Base-by-base conservation (phyloP, 2,113 vertebrate species). In the Amia ocellicauda region DNA sequence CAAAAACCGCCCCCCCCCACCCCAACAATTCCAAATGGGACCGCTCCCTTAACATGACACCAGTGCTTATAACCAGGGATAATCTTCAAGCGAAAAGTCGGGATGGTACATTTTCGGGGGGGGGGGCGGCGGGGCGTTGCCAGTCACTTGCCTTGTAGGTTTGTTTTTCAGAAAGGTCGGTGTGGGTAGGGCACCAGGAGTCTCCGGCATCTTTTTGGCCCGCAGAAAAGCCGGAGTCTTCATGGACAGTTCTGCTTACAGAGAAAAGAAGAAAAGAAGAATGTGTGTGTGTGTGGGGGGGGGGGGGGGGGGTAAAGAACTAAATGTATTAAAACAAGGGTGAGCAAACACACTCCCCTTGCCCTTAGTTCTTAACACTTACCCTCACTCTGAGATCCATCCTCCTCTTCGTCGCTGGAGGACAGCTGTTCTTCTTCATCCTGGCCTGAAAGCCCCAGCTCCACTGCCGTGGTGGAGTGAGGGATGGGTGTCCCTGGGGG, bases 191-290 rank as follows among this genome's bases (percentile, higher is more conserved):
- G 55, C 60, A 23, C 67, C 36, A 1, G 54, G 29, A 0, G 19
- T 29, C 17, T 63, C n/a, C 45, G 79, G 71, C 0, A 17, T 57
- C 13, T 63, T 87, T 67, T 78, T 89, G 67, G 80, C 63, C 74
- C 60, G 75, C 45, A 90, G 69, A 52, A 89, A 90, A 1, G 79
- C 80, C 27, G 87, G 87, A 2, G 87, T 89, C 68, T 82, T 74
- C 62, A 77, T 67, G 0, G 75, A 69, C 28, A 80, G 22, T 0
- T 83, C 87, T 90, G 62, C 45, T 55, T 24, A 22, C 8, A 40
- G 41, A 27, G 28, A 27, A 58, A 47, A 31, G 68, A 1, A 73
- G 43, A 67, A 45, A 1, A 22, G 19, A n/a, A n/a, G n/a, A n/a
- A n/a, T n/a, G n/a, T n/a, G n/a, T n/a, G n/a, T n/a, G n/a, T n/a